Percentiles rank a stretch among this genome's conserved stretches.
These are phyloP conservation scores for Platypus cylindrus DNA, from an alignment of 2,888 invertebrate genomes.

Conservation along the genomic window DNA sequence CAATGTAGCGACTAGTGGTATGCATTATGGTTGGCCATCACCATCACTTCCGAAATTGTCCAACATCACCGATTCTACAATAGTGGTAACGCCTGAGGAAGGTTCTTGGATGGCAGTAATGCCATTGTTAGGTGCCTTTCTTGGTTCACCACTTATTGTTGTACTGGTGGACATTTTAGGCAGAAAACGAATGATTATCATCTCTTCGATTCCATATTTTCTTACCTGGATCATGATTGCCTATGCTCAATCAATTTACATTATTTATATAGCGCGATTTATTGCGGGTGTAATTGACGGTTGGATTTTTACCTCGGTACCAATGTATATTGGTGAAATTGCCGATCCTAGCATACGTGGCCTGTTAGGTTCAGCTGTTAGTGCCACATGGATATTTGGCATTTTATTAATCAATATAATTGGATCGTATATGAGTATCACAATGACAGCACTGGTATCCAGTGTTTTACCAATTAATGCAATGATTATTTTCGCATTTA, in stretches of 20 bases:
- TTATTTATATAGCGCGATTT: slow-evolving; percentile 41
- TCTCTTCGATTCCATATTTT: slow-evolving; percentile 44
- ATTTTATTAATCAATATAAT: slow-evolving; percentile 41
- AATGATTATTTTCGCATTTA: slow-evolving; percentile 36
- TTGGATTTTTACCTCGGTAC: slow-evolving; percentile 34
- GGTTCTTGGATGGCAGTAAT: slow-evolving; percentile 55
- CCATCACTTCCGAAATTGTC: slow-evolving; percentile 43
- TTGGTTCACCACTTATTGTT: slow-evolving; percentile 50
- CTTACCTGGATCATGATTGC: slow-evolving; percentile 52
- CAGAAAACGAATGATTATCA: slow-evolving; percentile 48
- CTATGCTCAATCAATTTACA: slow-evolving; percentile 40
- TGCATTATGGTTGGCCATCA: slow-evolving; percentile 47
- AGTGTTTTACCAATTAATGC: slow-evolving; percentile 36
- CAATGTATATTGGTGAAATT: slow-evolving; percentile 50
- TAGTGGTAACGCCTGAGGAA: slow-evolving; percentile 35
- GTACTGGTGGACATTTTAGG: slow-evolving; percentile 52
- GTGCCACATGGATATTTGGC: slow-evolving; percentile 39
- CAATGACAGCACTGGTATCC: slow-evolving; percentile 38
- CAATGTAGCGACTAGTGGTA: slow-evolving; percentile 30
- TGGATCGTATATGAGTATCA: slow-evolving; percentile 38
- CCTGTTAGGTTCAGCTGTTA: slow-evolving; percentile 43
- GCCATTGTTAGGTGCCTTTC: slow-evolving; percentile 49
- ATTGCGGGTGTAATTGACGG: slow-evolving; percentile 49
- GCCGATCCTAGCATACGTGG: slow-evolving; percentile 45
- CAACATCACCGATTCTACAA: slow-evolving; percentile 21